A percentile compares a stretch with the other conserved stretches of the same genome.
Evolutionary conservation across 2,888 invertebrate genomes (phyloP).

Genomic region (Parnassius glacialis): DNA sequence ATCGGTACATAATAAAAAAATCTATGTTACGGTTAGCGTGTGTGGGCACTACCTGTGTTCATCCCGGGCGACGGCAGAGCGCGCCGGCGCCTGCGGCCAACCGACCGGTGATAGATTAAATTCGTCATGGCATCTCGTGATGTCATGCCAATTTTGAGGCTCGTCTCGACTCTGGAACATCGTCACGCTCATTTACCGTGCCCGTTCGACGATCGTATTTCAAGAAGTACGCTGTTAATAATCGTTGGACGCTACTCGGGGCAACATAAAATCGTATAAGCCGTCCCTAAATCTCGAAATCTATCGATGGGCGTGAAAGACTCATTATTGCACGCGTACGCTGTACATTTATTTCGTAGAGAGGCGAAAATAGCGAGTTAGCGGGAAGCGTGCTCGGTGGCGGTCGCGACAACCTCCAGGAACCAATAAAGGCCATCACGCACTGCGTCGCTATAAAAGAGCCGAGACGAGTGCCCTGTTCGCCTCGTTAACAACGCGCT

Average conservation of each 20-base stretch:
- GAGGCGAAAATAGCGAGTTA: constrained; percentile 72
- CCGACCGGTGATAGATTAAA: constrained; percentile 76
- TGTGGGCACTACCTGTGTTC: constrained; percentile 70
- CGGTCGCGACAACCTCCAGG: constrained; percentile 70
- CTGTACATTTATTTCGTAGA: constrained; percentile 58
- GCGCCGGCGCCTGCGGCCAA: constrained; percentile 66
- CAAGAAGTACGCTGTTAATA: constrained; percentile 49
- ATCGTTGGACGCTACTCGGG: constrained; percentile 40
- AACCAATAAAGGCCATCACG: constrained; percentile 72
- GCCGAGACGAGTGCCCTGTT: constrained; percentile 45
- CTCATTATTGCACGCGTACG: constrained; percentile 49
- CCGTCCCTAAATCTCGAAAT: constrained; percentile 37
- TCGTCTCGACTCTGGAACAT: constrained; percentile 52
- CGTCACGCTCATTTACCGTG: constrained; percentile 64
- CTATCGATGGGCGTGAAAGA: constrained; percentile 61
- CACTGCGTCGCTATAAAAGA: constrained; percentile 57
- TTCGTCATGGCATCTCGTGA: constrained; percentile 78
- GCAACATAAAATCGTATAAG: constrained; percentile 22
- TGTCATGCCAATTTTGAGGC: constrained; percentile 75
- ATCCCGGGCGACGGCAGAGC: constrained; percentile 44
- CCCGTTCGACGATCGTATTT: constrained; percentile 42
- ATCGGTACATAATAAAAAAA: constrained; percentile 43
- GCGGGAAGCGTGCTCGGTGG: constrained; percentile 66
- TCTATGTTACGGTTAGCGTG: constrained; percentile 51
- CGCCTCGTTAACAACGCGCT: constrained; percentile 67